A percentile compares a stretch with the other conserved stretches of the same genome.
Conservation (phyloP, 2,797 vertebrate genomes). For the Crocodylus rhombifer region DNA sequence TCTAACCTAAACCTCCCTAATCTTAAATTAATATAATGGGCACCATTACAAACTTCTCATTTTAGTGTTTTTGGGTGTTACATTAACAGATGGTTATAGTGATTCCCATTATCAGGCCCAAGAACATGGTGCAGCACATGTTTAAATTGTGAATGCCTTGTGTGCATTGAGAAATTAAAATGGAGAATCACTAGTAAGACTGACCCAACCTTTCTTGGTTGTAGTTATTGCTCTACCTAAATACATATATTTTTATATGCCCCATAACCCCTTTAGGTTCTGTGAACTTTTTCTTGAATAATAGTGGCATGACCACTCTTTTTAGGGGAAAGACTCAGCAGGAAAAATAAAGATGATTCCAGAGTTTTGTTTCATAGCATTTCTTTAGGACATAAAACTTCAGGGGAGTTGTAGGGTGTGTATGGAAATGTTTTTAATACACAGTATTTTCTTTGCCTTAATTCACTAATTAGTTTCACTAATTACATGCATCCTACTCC, state of each 20-base stretch:
- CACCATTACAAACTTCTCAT: not conserved
- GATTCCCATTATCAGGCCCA: not conserved
- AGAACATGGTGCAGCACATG: not conserved
- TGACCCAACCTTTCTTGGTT: not conserved
- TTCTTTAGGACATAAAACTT: not conserved
- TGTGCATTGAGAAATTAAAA: not conserved
- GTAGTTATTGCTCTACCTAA: not conserved
- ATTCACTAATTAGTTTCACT: not conserved
- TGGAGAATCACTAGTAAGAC: not conserved
- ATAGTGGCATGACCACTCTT: not conserved
- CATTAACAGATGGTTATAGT: not conserved
- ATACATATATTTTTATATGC: not conserved
- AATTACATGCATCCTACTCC: not conserved
- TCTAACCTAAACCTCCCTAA: not conserved
- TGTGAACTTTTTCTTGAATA: not conserved
- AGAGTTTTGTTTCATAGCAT: not conserved
- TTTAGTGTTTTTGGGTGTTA: not conserved
- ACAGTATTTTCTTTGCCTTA: not conserved
- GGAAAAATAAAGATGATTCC: not conserved
- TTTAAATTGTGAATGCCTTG: not conserved
- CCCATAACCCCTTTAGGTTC: not conserved
- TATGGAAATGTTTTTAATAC: not conserved
- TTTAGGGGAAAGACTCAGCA: not conserved
- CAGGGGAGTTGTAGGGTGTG: not conserved
- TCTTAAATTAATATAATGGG: not conserved